Base-by-base conservation (phyloP, 2,797 vertebrate genomes). In the Pipistrellus kuhlii region DNA sequence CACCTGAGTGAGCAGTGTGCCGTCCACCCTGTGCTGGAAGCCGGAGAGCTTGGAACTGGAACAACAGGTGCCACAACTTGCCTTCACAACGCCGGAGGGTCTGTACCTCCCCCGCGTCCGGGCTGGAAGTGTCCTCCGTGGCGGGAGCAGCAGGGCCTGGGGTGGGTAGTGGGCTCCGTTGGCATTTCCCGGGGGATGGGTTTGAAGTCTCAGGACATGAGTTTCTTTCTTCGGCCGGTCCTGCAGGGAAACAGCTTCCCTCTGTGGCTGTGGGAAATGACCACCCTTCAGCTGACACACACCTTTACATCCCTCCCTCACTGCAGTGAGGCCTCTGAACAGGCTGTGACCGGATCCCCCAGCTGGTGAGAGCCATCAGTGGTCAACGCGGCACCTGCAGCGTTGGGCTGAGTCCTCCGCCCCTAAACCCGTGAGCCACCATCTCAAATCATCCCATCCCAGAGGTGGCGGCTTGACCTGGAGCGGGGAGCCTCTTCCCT, bases 1-100 rank as follows among this genome's bases (percentile, higher is more conserved):
- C 25, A 15, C 20, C 23, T 14, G 35, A 2, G 20, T 0, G 2
- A 21, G 25, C 32, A 10, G 18, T 0, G 18, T 25, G 51, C 7
- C 23, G 20, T 41, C 41, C 8, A 25, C 6, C 21, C 73, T 5
- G 7, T 53, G 57, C 68, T 51, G 13, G 85, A 71, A 55, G 35
- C 44, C 38, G 14, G 23, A 86, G 72, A 10, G 17, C 38, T n/a
- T 41, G 64, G 77, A 23, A 48, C 38, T 0, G 23, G 78, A 62
- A 64, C 12, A 57, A 68, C 12, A 64, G 76, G 48, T 3, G 14
- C 82, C 23, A 5, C 1, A 1, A 30, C 32, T 85, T 25, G 30
- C 17, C 27, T 53, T 86, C 30, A 11, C 20, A 76, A 18, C 10
- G 41, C 59, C 35, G 27, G 51, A 88, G 32, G 51, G 21, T n/a